These are phyloP conservation scores for Xyrauchen texanus DNA, from an alignment of 2,113 vertebrate genomes.

Conservation along the genomic window DNA sequence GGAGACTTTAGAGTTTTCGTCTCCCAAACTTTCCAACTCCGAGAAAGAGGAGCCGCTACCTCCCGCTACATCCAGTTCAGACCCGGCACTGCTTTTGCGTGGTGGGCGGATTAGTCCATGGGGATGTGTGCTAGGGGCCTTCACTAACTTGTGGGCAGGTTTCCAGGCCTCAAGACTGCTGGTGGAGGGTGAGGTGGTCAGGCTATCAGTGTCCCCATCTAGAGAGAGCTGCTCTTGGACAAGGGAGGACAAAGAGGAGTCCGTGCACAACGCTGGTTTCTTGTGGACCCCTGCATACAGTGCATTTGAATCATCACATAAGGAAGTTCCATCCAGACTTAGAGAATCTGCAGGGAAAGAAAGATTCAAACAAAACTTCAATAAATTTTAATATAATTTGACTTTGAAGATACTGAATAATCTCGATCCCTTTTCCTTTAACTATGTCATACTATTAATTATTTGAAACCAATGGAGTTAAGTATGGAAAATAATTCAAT, in stretches of 20 bases:
- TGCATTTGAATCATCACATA: conserved; percentile 83
- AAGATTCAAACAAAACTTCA: not conserved
- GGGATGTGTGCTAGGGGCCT: conserved; percentile 83
- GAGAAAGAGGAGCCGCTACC: conserved; percentile 92
- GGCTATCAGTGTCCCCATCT: conserved; percentile 83
- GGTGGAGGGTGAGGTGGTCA: conserved; percentile 88
- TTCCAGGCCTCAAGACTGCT: conserved; percentile 88
- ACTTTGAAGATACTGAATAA: not conserved
- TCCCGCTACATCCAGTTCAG: conserved; percentile 57
- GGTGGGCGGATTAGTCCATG: conserved; percentile 89
- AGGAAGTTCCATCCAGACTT: conserved; percentile 75
- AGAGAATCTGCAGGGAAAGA: conserved; percentile 72
- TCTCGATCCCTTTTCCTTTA: not conserved
- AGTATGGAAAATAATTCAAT: too few species aligned
- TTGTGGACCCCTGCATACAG: conserved; percentile 93
- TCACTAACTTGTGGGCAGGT: conserved; percentile 88
- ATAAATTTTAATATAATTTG: conserved; percentile 13
- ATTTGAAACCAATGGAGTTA: too few species aligned
- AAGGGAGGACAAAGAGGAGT: conserved; percentile 78
- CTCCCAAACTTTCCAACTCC: conserved; percentile 84
- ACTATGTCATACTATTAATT: too few species aligned
- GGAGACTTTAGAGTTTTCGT: conserved; percentile 88
- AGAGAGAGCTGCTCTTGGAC: conserved; percentile 77
- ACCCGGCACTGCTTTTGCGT: conserved; percentile 74
- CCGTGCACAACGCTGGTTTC: conserved; percentile 81